Percentiles rank a stretch among this genome's conserved stretches.
Conservation (phyloP, 1,140 invertebrate genomes). For the Teleogryllus occipitalis region DNA sequence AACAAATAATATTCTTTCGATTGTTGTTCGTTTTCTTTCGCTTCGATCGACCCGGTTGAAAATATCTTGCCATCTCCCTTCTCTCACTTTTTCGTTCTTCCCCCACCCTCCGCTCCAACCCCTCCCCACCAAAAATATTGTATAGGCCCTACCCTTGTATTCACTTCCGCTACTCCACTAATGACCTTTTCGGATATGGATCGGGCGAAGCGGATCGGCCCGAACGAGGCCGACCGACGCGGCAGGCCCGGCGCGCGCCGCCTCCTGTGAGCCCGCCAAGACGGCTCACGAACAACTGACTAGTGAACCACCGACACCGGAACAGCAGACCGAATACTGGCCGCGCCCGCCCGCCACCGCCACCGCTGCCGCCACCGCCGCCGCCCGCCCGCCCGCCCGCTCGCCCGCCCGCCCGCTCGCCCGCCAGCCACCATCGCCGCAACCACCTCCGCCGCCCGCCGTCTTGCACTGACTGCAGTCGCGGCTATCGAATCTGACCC, state of each 20-base stretch:
- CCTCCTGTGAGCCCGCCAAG: slow-evolving; percentile 30
- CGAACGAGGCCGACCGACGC: slow-evolving; percentile 19
- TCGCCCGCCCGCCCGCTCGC: slow-evolving; percentile 33
- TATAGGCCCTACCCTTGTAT: background rate
- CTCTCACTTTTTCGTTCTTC: background rate
- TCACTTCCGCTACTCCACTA: background rate
- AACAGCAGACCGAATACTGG: slow-evolving; percentile 19
- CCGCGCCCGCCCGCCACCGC: slow-evolving; percentile 25
- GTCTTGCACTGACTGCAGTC: slow-evolving; percentile 29
- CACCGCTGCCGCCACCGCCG: slow-evolving; percentile 25
- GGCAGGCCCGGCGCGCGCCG: slow-evolving; percentile 25
- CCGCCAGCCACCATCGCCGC: slow-evolving; percentile 27
- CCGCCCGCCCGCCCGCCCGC: slow-evolving; percentile 23
- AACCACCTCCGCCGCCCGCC: background rate
- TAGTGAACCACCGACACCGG: slow-evolving; percentile 22
- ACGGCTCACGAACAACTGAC: slow-evolving; percentile 23
- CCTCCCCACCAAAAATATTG: slow-evolving; percentile 13
- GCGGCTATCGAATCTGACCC: slow-evolving; percentile 2
- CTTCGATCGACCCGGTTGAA: background rate
- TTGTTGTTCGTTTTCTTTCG: background rate
- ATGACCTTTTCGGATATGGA: slow-evolving; percentile 18
- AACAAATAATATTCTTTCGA: background rate
- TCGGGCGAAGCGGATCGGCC: slow-evolving; percentile 16
- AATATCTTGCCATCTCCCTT: background rate
- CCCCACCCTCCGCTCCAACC: background rate